phyloP scores from a whole-genome alignment of 2,797 vertebrate species.

The Lycodopsis pacificus region DNA sequence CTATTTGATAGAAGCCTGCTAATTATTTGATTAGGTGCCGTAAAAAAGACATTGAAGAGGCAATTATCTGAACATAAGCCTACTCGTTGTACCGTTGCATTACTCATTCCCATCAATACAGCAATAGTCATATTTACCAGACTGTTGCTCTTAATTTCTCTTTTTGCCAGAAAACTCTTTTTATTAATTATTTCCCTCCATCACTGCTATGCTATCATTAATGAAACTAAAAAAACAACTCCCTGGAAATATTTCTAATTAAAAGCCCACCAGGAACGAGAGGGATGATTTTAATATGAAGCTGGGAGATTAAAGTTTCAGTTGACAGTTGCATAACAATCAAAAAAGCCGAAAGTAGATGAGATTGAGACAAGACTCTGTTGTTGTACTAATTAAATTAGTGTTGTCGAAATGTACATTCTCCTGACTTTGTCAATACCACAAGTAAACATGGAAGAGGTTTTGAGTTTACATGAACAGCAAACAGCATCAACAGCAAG shows the following conservation, averaged over 20 bases:
- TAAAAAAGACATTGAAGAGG: background rate
- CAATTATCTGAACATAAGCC: background rate
- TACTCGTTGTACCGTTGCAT: background rate
- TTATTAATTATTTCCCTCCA: background rate
- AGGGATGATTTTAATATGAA: background rate
- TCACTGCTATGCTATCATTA: background rate
- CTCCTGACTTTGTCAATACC: background rate
- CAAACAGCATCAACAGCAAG: background rate
- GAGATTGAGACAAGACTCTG: background rate
- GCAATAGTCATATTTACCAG: background rate
- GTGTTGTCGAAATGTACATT: background rate
- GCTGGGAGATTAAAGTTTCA: background rate
- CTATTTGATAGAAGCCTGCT: no score
- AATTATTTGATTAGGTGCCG: no score
- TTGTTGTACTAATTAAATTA: background rate
- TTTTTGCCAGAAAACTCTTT: background rate
- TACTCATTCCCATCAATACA: background rate
- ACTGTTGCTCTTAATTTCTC: no score
- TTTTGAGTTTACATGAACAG: conserved; percentile 2
- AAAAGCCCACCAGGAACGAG: background rate
- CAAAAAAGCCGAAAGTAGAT: background rate
- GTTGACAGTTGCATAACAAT: background rate
- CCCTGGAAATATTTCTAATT: background rate
- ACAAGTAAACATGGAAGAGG: background rate
- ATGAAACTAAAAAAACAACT: background rate